A percentile compares a stretch with the other conserved stretches of the same genome.
Evolutionary conservation across 2,113 vertebrate genomes (phyloP).

Genomic region (Cavia aperea): DNA sequence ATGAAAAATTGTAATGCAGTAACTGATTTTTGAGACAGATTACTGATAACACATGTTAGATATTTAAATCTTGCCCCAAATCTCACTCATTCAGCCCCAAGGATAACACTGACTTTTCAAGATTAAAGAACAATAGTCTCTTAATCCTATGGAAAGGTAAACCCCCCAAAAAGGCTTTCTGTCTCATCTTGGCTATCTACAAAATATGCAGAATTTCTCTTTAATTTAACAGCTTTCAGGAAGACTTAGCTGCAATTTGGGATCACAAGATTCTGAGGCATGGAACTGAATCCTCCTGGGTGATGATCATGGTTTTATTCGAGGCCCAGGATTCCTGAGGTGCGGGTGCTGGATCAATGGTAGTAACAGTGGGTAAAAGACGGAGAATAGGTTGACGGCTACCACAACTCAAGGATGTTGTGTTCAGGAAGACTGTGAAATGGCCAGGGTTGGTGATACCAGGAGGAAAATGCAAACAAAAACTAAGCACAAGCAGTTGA

Average conservation of each 20-base stretch:
- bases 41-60: background rate
- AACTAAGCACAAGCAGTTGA: slow-evolving; percentile 81
- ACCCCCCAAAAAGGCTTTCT: background rate
- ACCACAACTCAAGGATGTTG: background rate
- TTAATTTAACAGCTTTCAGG: background rate
- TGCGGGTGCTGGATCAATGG: background rate
- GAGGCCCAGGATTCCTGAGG: background rate
- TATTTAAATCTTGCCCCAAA: background rate
- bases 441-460: slow-evolving; percentile 77
- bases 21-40: background rate
- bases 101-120: background rate
- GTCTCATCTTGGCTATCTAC: background rate
- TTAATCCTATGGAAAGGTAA: background rate
- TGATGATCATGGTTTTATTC: background rate
- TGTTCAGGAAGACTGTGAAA: accelerated
- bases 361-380: background rate
- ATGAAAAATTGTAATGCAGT: background rate
- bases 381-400: background rate
- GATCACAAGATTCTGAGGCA: background rate
- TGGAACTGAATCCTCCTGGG: background rate
- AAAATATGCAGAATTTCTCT: background rate
- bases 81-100: background rate
- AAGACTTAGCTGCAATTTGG: background rate
- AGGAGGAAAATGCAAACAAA: slow-evolving; percentile 81
- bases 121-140: background rate